A percentile compares a stretch with the other conserved stretches of the same genome.
phyloP scores from a whole-genome alignment of 1,140 invertebrate species.

The Hyles euphorbiae region DNA sequence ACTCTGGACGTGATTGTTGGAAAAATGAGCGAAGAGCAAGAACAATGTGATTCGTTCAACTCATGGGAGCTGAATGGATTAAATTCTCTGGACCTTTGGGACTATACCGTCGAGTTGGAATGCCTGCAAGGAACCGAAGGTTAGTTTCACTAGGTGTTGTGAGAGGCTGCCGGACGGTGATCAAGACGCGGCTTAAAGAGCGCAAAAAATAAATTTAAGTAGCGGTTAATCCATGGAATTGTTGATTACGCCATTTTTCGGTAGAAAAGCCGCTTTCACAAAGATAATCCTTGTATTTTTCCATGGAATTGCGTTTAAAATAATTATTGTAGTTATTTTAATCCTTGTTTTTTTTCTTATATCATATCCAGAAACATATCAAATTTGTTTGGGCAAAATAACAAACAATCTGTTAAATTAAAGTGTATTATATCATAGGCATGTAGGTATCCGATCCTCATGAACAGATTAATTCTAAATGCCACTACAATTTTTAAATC shows the following conservation, averaged over 20 bases:
- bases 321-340: no score
- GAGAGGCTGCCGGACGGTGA: slow-evolving; percentile 33
- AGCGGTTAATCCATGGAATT: slow-evolving; percentile 27
- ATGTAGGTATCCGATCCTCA: neutral
- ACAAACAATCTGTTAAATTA: no score
- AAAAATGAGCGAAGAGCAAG: slow-evolving; percentile 61
- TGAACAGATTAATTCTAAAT: no score
- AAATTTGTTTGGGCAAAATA: no score
- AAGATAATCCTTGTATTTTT: neutral
- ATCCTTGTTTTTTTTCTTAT: no score
- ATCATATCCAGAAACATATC: no score
- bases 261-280: neutral
- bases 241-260: slow-evolving; percentile 22
- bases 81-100: slow-evolving; percentile 86
- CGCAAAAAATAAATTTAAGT: slow-evolving; percentile 39
- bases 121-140: slow-evolving; percentile 84
- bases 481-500: no score
- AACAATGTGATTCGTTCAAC: slow-evolving; percentile 64
- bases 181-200: slow-evolving; percentile 38
- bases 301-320: neutral
- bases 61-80: slow-evolving; percentile 76
- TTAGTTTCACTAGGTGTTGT: slow-evolving; percentile 68
- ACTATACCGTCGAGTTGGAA: slow-evolving; percentile 87
- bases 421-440: no score
- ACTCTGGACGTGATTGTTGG: slow-evolving; percentile 29